These are phyloP conservation scores for Oryzias dopingdopingensis DNA, from an alignment of 2,797 vertebrate genomes.

Conservation along the genomic window DNA sequence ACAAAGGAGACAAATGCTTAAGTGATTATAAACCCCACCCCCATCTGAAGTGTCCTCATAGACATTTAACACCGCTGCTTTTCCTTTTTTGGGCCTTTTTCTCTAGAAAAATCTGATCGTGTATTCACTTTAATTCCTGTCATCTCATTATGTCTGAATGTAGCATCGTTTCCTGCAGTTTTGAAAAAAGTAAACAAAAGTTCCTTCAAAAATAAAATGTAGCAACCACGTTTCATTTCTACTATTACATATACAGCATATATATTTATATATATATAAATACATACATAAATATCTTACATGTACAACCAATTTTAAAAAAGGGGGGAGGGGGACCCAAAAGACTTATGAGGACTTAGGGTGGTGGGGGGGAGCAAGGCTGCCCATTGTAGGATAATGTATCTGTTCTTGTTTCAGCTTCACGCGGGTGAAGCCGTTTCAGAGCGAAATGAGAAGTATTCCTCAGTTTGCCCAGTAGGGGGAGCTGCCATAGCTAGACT, in stretches of 20 bases:
- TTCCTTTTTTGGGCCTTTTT: conserved; percentile 43
- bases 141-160: conserved; percentile 55
- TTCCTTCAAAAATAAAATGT: conserved; percentile 85
- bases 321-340: conserved; percentile 75
- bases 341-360: conserved; percentile 80
- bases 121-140: conserved; percentile 35
- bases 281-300: conserved; percentile 99
- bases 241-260: conserved; percentile 97
- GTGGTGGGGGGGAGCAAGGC: conserved; percentile 67
- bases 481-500: conserved; percentile 90
- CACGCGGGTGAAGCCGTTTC: conserved; percentile 57
- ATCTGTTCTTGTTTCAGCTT: conserved; percentile 53
- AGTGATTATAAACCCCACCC: conserved; percentile 73
- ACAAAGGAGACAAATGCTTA: conserved; percentile 62
- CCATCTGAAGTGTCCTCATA: conserved; percentile 75
- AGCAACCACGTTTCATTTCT: conserved; percentile 85
- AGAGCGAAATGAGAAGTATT: conserved; percentile 29
- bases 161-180: conserved; percentile 80
- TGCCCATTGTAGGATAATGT: conserved; percentile 68
- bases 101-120: conserved; percentile 55
- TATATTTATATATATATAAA: conserved; percentile 95
- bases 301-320: conserved; percentile 84
- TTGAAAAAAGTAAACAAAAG: conserved; percentile 82
- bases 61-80: conserved; percentile 68
- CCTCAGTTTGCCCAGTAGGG: conserved; percentile 96